phyloP scores from a whole-genome alignment of 2,888 invertebrate genomes.

The Axea sp. region DNA sequence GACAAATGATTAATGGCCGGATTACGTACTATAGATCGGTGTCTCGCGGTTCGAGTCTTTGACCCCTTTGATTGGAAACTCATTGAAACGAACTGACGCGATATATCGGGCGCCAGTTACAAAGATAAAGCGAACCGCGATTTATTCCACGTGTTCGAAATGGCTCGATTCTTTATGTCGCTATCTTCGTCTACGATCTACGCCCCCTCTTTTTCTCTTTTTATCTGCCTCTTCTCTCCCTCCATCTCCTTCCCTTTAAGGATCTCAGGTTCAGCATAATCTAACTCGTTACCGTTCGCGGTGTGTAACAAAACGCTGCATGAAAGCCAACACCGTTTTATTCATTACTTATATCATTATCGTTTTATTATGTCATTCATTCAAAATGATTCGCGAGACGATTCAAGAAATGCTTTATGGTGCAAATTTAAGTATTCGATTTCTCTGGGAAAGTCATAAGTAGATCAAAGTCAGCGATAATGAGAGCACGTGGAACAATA shows the following conservation, averaged over 20 bases:
- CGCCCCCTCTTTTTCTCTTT: constrained; percentile 10
- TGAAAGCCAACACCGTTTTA: constrained; percentile 55
- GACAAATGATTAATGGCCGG: constrained; percentile 48
- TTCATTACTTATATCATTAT: constrained; percentile 50
- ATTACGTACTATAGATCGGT: constrained; percentile 49
- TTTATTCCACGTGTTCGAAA: constrained; percentile 59
- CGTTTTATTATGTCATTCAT: constrained; percentile 50
- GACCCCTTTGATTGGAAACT: constrained; percentile 61
- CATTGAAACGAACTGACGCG: constrained; percentile 60
- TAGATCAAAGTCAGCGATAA: too few relatives aligned
- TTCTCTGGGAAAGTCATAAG: constrained; percentile 10
- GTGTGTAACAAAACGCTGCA: constrained; percentile 43
- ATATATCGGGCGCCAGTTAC: constrained; percentile 57
- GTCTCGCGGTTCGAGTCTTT: constrained; percentile 57
- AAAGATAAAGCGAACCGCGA: constrained; percentile 56
- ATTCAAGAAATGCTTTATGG: constrained; percentile 9
- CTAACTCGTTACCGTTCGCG: constrained; percentile 52
- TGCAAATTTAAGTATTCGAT: background rate
- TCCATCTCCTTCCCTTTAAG: constrained; percentile 21
- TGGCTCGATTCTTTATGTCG: constrained; percentile 53
- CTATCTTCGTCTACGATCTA: constrained; percentile 48
- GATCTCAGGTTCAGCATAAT: constrained; percentile 55
- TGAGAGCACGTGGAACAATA: too few relatives aligned
- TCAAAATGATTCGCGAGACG: constrained; percentile 20
- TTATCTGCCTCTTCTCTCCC: background rate